phyloP scores from a whole-genome alignment of 1,140 invertebrate genomes.

The Trichonephila clavata region DNA sequence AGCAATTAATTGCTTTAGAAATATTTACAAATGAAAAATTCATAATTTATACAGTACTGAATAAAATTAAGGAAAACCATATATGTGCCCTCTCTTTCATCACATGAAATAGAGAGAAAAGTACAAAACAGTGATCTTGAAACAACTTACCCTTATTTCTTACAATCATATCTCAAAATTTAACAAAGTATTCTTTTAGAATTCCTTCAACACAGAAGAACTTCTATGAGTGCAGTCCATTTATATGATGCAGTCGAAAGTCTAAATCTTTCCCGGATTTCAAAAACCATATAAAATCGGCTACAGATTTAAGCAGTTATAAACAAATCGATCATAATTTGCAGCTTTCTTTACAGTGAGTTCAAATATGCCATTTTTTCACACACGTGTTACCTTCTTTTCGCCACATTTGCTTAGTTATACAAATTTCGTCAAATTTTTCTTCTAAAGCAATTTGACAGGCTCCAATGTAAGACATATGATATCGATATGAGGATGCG shows the following conservation, averaged over 20 bases:
- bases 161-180: background rate
- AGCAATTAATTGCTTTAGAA: conserved; percentile 56
- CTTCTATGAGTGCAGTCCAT: background rate
- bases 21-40: conserved; percentile 54
- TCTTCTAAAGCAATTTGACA: conserved; percentile 83
- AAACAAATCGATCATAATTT: background rate
- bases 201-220: background rate
- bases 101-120: background rate
- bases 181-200: background rate
- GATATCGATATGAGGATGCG: conserved; percentile 84
- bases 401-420: conserved; percentile 80
- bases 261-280: background rate
- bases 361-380: conserved; percentile 80
- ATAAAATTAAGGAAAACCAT: background rate
- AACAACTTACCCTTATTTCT: background rate
- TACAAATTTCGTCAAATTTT: conserved; percentile 83
- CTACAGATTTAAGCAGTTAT: background rate
- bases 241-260: background rate
- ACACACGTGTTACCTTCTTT: conserved; percentile 78
- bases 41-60: conserved; percentile 32
- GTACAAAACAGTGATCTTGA: background rate
- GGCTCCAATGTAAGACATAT: conserved; percentile 85
- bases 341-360: background rate
- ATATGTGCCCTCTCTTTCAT: background rate
- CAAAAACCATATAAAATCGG: background rate